These are phyloP conservation scores for Nanger granti DNA, from an alignment of 2,113 vertebrate species.

Conservation along the genomic window DNA sequence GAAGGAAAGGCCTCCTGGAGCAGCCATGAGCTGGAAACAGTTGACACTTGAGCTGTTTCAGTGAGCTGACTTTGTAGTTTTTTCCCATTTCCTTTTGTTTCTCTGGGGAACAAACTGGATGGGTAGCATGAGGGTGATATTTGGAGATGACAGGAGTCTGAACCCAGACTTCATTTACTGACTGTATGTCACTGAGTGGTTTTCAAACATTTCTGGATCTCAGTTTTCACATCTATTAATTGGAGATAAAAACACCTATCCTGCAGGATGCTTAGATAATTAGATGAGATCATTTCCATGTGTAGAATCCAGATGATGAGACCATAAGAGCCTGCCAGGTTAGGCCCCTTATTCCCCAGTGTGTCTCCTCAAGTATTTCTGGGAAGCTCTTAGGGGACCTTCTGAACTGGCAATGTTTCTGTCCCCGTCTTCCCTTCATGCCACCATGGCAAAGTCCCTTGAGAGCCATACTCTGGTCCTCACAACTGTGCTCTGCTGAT, in stretches of 20 bases:
- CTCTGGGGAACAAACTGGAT: background rate
- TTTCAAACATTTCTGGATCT: background rate
- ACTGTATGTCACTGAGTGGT: background rate
- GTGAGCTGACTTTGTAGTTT: background rate
- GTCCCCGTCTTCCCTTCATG: fast-evolving
- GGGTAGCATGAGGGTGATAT: background rate
- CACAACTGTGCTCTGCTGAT: background rate
- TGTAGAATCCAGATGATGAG: background rate
- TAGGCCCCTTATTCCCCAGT: background rate
- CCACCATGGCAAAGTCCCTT: background rate
- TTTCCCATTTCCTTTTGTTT: background rate
- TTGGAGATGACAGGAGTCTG: background rate
- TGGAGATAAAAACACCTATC: background rate
- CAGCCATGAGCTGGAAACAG: background rate
- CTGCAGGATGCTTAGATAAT: background rate
- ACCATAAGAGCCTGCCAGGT: background rate
- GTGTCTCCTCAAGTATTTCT: background rate
- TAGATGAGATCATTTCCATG: background rate
- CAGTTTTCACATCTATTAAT: background rate
- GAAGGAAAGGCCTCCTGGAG: background rate
- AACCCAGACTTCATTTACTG: background rate
- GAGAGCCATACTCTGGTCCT: background rate
- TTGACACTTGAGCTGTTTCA: background rate
- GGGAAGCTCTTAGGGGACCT: background rate
- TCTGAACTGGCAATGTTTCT: background rate